Evolutionary conservation across 2,888 invertebrate species (phyloP).

Genomic region (Leucophenga maculata): DNA sequence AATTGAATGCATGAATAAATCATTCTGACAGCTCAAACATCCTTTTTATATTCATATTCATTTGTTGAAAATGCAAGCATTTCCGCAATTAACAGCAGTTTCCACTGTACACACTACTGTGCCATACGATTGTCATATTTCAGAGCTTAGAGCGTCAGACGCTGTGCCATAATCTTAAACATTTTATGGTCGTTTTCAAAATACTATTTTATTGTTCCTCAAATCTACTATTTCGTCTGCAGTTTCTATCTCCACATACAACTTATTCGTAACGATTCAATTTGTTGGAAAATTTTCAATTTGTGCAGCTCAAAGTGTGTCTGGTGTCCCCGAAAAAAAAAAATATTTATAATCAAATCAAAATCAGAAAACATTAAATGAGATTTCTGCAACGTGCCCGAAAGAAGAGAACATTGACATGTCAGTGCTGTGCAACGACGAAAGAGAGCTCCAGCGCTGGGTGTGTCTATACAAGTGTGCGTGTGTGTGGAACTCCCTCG

Average conservation of each 20-base stretch:
- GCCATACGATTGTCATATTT: not conserved
- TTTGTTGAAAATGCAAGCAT: no score
- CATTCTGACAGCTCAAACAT: no score
- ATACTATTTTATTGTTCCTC: not conserved
- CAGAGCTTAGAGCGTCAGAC: not conserved
- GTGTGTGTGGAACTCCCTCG: not conserved
- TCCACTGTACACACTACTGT: not conserved
- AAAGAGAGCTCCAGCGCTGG: no score
- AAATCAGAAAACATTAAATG: conserved; percentile 5
- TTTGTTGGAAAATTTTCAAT: conserved; percentile 21
- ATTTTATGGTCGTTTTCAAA: not conserved
- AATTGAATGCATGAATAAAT: no score
- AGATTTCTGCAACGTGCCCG: not conserved
- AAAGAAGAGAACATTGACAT: no score
- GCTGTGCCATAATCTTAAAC: not conserved
- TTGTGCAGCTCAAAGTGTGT: not conserved
- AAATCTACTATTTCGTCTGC: not conserved
- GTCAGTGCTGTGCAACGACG: no score
- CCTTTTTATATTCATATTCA: no score
- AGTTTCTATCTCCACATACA: not conserved
- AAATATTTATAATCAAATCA: conserved; percentile 8
- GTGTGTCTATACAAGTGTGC: no score
- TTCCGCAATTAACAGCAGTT: not conserved
- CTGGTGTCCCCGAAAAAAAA: not conserved
- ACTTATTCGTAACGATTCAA: conserved; percentile 4